Conservation (phyloP, 2,797 vertebrate genomes). For the Mus spretus region DNA sequence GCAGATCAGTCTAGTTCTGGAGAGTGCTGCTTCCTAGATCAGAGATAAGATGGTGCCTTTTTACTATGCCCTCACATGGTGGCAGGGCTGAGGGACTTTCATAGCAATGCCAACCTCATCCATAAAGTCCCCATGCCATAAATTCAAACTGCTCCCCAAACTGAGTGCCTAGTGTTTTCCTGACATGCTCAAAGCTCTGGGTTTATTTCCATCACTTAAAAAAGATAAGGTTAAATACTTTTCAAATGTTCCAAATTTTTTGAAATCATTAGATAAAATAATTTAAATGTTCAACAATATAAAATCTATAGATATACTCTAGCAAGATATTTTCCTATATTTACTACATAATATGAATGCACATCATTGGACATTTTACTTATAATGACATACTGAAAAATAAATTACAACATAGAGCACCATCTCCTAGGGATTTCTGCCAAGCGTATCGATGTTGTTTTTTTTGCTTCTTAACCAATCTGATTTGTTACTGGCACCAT, state of each 20-base stretch:
- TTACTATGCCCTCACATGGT: background rate
- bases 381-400: background rate
- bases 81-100: background rate
- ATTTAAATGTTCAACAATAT: background rate
- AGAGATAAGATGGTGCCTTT: background rate
- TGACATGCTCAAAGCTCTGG: background rate
- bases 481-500: background rate
- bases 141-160: background rate
- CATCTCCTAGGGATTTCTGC: background rate
- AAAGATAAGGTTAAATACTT: background rate
- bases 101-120: background rate
- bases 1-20: background rate
- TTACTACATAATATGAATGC: background rate
- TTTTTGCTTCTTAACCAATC: background rate
- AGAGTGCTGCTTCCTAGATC: background rate
- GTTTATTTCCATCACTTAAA: background rate
- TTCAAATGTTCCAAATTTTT: background rate
- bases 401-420: background rate
- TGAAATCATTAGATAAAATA: background rate
- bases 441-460: background rate
- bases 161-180: background rate
- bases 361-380: background rate
- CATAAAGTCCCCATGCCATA: background rate
- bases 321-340: background rate
- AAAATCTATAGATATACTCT: background rate